Percentiles rank a stretch among this genome's conserved stretches.
Conservation (phyloP, 2,888 invertebrate species). For the Microplitis manilae region DNA sequence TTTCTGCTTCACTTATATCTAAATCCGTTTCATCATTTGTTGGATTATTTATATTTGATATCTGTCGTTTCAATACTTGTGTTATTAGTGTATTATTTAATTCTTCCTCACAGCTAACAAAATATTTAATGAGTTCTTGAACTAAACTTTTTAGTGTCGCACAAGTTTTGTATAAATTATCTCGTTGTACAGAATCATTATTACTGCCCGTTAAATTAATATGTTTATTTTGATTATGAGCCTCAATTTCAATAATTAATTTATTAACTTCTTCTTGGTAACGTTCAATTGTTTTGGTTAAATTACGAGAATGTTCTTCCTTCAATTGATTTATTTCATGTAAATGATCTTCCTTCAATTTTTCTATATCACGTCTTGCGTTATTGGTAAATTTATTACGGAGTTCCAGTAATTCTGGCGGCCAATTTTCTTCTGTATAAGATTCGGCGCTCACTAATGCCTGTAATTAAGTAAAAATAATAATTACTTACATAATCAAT, state of each 20-base stretch:
- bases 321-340: conserved; percentile 75
- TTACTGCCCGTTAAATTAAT: neutral
- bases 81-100: conserved; percentile 82
- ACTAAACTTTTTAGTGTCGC: conserved; percentile 78
- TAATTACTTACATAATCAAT: neutral
- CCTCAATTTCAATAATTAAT: conserved; percentile 45
- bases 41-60: conserved; percentile 44
- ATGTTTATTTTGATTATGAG: conserved; percentile 29
- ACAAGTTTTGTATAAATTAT: conserved; percentile 79
- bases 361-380: conserved; percentile 76
- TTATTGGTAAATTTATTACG: conserved; percentile 82
- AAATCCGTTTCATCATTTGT: conserved; percentile 48
- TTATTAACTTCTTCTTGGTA: conserved; percentile 59
- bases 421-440: conserved; percentile 82
- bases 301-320: conserved; percentile 57
- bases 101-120: conserved; percentile 84
- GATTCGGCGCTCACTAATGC: conserved; percentile 80
- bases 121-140: conserved; percentile 81
- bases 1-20: conserved; percentile 43
- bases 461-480: conserved; percentile 69
- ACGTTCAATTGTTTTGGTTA: conserved; percentile 56
- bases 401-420: conserved; percentile 81
- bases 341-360: conserved; percentile 75
- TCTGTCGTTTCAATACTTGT: conserved; percentile 74
- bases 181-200: conserved; percentile 70